Base-by-base conservation (phyloP, 2,113 vertebrate species). In the Jacana jacana region DNA sequence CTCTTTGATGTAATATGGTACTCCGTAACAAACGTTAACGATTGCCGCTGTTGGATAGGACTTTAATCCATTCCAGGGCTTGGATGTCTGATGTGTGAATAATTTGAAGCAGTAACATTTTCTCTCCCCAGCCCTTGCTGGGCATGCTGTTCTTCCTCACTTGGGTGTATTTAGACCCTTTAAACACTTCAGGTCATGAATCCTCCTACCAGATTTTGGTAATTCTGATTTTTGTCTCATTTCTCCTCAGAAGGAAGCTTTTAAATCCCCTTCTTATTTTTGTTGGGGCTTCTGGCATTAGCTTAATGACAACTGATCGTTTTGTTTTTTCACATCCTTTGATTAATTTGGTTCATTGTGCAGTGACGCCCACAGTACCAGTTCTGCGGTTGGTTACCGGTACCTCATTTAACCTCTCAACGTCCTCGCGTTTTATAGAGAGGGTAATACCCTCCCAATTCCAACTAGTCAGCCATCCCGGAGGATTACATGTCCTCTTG, bases 21-120 rank as follows among this genome's bases (percentile, higher is more conserved):
- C 54, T 77, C 68, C 54, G 42, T 51, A 88, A 51, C 64, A 69
- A 81, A 57, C 3, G 0, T 66, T 95, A 89, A 73, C 63, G 75
- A 91, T 91, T 79, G 49, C 63, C 66, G 75, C 93, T 93, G 85
- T 88, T 87, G 89, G 82, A 60, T 20, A 94, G 86, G 52, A 20
- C 82, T 94, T 90, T 68, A 91, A 86, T 93, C 88, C 76, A 57
- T 94, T 61, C 60, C 52, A 52, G 55, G 39, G 44, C 44, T 33
- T 86, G 31, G 37, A n/a, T 3, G 42, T 75, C 68, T 96, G 79
- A 72, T 73, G 66, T 69, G 37, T 13, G n/a, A 92, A 85, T 91
- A 82, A 94, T 80, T 72, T 69, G 89, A 80, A 94, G 87, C 61
- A 57, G 7, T 63, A 78, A 75, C 30, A 14, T 22, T 68, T 88